Conservation (phyloP, 2,113 vertebrate species). For the Cathartes aura region DNA sequence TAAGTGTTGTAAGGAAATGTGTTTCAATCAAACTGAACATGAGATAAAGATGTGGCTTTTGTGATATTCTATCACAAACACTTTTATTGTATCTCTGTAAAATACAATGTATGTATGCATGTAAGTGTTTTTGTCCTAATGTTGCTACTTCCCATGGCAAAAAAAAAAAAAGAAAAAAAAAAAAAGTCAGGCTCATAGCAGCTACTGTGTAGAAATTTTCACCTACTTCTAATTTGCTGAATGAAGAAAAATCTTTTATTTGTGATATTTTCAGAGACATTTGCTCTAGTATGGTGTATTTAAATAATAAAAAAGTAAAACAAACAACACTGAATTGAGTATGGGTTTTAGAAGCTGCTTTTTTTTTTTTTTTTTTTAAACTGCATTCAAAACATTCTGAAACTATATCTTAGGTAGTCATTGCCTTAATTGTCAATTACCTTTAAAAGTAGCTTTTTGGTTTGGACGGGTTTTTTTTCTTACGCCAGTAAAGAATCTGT, state of each 20-base stretch:
- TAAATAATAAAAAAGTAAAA: constrained; percentile 99
- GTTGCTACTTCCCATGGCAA: constrained; percentile 89
- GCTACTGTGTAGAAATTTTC: constrained; percentile 93
- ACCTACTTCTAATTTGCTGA: constrained; percentile 96
- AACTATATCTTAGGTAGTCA: background rate
- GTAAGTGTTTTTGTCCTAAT: constrained; percentile 95
- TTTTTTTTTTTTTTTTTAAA: constrained; percentile 13
- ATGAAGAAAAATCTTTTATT: constrained; percentile 99
- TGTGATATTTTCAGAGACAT: constrained; percentile 99
- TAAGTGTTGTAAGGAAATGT: constrained; percentile 98
- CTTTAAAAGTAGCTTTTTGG: constrained; percentile 35
- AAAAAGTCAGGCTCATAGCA: constrained; percentile 87
- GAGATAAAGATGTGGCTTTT: constrained; percentile 92
- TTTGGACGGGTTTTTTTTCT: background rate
- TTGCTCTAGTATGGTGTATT: constrained; percentile 99
- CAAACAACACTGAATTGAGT: constrained; percentile 78
- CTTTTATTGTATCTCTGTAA: constrained; percentile 99
- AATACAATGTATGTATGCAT: constrained; percentile 99
- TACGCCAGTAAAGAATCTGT: constrained; percentile 3
- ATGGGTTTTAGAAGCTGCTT: constrained; percentile 66
- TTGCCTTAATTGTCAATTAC: background rate
- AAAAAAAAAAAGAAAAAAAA: constrained; percentile 44
- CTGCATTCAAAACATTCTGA: background rate
- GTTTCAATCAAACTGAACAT: constrained; percentile 88
- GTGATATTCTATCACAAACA: constrained; percentile 94